Base-by-base conservation (phyloP, 2,888 invertebrate species). In the Cephus rjabovi region DNA sequence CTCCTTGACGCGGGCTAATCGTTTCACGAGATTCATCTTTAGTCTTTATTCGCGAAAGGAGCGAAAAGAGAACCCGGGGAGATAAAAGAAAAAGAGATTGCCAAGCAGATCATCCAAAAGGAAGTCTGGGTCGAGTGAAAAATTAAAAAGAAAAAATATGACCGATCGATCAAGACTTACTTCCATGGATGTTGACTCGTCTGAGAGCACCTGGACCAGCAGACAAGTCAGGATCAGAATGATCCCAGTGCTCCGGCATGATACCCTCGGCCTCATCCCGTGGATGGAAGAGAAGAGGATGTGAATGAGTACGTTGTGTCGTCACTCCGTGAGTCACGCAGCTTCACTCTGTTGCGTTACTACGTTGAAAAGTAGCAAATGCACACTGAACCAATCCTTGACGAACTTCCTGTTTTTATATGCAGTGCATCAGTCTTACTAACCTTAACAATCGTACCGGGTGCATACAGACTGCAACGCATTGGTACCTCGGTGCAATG, bases 331-430 rank as follows among this genome's bases (percentile, higher is more conserved):
- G 56, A 56, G 23, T 15, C 23, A 56, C 9, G 23, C 56, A 23
- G 23, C 56, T 56, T 56, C 56, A 31, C 71, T 31, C 31, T 23
- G 71, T 12, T 34, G 70, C 23, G 71, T 34, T 71, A 56, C 15
- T 15, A 23, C 56, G 56, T 56, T 23, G 23, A 56, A 56, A 56
- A 77, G 74, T 33, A 37, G 75, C 75, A 33, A 77, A n/a, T 30
- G 11, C 34, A 35, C 73, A 78, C 78, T 78, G 78, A 69, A 76
- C 30, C 75, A 34, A 23, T 11, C n/a, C 40, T 30, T 68, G 68
- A 15, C 68, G 23, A 73, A 34, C 34, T n/a, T 68, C 23, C 56
- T 75, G 76, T 75, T 73, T 78, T 76, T 78, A 78, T 78, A 78
- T 34, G 68, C 73, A 35, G 34, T 23, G 71, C 34, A 33, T 75